Conservation (phyloP, 2,888 invertebrate species). For the Eupithecia dodoneata region DNA sequence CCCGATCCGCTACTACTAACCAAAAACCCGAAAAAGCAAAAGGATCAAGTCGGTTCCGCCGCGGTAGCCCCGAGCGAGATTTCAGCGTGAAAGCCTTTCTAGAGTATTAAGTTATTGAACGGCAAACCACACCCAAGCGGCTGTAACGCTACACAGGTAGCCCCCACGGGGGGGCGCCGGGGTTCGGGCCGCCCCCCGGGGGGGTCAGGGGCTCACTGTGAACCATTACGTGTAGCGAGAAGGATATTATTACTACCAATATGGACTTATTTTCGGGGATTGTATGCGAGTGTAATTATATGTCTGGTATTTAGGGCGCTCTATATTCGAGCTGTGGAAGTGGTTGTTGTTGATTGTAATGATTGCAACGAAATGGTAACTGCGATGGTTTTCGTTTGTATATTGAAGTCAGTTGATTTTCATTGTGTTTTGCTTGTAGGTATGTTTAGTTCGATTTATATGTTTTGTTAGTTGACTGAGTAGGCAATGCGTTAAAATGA, state of each 20-base stretch:
- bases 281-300: conserved; percentile 37
- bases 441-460: neutral
- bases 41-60: conserved; percentile 60
- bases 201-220: conserved; percentile 55
- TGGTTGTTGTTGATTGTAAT: conserved; percentile 15
- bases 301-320: conserved; percentile 25
- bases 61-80: conserved; percentile 70
- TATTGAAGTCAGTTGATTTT: neutral
- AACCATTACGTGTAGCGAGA: conserved; percentile 70
- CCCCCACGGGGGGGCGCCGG: conserved; percentile 50
- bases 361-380: conserved; percentile 4
- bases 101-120: conserved; percentile 85
- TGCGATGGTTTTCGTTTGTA: neutral
- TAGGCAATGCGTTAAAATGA: neutral
- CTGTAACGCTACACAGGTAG: conserved; percentile 77
- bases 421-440: neutral
- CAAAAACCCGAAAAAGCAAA: conserved; percentile 25
- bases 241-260: conserved; percentile 49
- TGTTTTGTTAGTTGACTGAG: neutral
- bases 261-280: conserved; percentile 37
- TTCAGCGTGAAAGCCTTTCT: conserved; percentile 83
- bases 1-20: neutral
- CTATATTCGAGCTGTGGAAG: conserved; percentile 10
- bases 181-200: conserved; percentile 43
- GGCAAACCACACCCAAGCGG: conserved; percentile 83